Evolutionary conservation across 2,888 invertebrate genomes (phyloP), one percentile per base, ranked within the genome.

Genomic region (Ormyrus nitidulus): DNA sequence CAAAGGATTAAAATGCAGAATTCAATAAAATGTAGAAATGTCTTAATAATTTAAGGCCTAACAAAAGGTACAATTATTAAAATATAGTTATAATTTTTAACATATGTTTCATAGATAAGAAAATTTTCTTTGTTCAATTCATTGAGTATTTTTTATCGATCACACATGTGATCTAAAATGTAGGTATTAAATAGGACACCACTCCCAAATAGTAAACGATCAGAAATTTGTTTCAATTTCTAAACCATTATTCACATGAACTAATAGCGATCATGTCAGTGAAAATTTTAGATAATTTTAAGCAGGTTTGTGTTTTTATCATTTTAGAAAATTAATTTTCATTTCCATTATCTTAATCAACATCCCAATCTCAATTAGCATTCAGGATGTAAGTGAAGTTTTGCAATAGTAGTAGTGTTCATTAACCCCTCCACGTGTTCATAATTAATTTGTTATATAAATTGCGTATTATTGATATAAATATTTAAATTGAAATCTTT

Each of bases 391-490:
- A 34, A 34, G 34, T 34, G 4, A 34, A 34, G 34, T 34, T 34
- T 34, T 34, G 34, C 34, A 34, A 34, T 34, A 34, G 34, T 34
- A 34, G 71, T 66, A 69, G 73, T 82, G 79, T 48, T 74, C 49
- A 71, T 34, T 51, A 66, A 82, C 8, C 9, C 51, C 77, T 82
- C 79, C 79, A 82, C 56, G 77, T 77, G 79, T 75, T 78, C 3
- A 34, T 34, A 34, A 34, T 34, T 46, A 8, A 71, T 53, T 59
- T 69, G 7, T 48, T 13, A 59, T 56, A 13, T 34, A 34, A 34
- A 34, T 34, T 34, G 4, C 0, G 34, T 34, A 34, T 34, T 34
- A 34, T 34, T 34, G 4, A 34, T 34, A 34, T 34, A 34, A 34
- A 34, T 34, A 34, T 34, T 34, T 34, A 34, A 34, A 34, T 34